Conservation (phyloP, 2,113 vertebrate species). For the Elgaria multicarinata region DNA sequence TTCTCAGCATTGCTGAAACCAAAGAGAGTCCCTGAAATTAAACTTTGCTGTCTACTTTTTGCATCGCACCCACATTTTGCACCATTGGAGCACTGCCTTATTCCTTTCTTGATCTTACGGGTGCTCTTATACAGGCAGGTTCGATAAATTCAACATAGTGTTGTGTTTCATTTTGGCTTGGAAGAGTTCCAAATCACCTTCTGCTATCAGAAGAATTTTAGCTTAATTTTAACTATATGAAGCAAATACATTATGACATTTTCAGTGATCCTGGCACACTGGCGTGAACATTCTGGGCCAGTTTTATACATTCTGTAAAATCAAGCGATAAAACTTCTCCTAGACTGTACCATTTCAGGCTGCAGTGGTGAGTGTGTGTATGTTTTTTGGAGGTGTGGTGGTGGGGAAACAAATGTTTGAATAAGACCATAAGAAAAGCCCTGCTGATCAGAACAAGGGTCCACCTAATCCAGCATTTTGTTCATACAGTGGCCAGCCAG, state of each 20-base stretch:
- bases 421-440: no score
- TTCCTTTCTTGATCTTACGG: background rate
- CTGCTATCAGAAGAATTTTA: background rate
- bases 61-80: background rate
- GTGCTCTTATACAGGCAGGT: background rate
- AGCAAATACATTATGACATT: background rate
- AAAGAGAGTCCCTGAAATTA: background rate
- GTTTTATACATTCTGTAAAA: background rate
- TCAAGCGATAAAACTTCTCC: no score
- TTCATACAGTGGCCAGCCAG: no score
- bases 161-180: background rate
- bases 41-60: conserved; percentile 10
- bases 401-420: background rate
- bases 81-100: background rate
- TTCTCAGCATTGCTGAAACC: conserved; percentile 13
- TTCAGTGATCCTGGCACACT: background rate
- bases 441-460: no score
- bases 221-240: background rate
- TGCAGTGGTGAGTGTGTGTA: background rate
- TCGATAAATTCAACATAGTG: background rate
- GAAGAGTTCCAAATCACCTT: background rate
- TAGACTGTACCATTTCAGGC: background rate
- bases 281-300: background rate
- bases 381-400: background rate
- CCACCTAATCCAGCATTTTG: no score